Evolutionary conservation across 2,888 invertebrate species (phyloP).

Genomic region (Coenonympha arcania): DNA sequence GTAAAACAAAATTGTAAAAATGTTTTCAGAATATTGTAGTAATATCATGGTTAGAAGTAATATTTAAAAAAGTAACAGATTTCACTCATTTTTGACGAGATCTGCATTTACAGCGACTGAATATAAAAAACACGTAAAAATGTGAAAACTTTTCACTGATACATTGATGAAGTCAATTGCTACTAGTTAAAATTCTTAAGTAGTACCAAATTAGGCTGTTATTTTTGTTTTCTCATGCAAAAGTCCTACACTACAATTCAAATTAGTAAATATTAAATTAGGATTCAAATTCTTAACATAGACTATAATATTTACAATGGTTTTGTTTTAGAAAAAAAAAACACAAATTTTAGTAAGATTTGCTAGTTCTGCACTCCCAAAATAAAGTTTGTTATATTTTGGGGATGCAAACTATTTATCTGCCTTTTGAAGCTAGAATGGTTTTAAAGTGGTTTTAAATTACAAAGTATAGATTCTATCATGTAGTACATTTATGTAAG

Average conservation of each 20-base stretch:
- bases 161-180: conserved; percentile 44
- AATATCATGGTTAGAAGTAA: too few species aligned
- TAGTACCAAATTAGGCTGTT: conserved; percentile 43
- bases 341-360: not conserved
- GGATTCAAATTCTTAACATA: not conserved
- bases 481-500: not conserved
- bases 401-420: too few species aligned
- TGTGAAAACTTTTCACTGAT: conserved; percentile 17
- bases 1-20: not conserved
- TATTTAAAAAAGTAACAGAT: too few species aligned
- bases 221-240: conserved; percentile 18
- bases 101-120: not conserved
- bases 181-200: conserved; percentile 35
- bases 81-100: too few species aligned
- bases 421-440: not conserved
- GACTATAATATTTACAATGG: too few species aligned
- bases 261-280: conserved; percentile 2
- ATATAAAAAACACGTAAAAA: not conserved
- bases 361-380: too few species aligned
- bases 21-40: not conserved
- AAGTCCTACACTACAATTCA: not conserved
- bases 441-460: conserved; percentile 1
- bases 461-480: not conserved
- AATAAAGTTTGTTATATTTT: too few species aligned
- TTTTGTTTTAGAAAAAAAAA: not conserved